Evolutionary conservation across 2,113 vertebrate species (phyloP).

Genomic region (Axis porcinus): DNA sequence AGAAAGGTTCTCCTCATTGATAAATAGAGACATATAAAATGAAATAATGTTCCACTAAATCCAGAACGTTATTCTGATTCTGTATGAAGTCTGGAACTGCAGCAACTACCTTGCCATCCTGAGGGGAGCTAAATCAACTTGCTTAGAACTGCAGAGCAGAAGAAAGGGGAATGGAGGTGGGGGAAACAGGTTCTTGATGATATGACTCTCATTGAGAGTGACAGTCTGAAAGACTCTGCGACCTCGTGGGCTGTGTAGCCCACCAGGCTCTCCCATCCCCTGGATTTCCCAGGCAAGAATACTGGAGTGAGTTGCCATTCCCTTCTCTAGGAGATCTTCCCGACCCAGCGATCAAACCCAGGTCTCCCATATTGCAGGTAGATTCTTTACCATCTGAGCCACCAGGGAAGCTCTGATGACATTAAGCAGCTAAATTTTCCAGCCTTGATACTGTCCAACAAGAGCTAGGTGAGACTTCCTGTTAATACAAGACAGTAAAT

Average conservation of each 20-base stretch:
- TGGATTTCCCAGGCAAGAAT: neutral
- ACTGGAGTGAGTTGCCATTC: neutral
- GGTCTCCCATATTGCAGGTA: neutral
- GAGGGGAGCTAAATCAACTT: neutral
- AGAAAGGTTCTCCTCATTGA: neutral
- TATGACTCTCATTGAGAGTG: neutral
- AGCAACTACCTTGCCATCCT: neutral
- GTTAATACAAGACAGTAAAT: neutral
- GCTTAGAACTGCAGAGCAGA: neutral
- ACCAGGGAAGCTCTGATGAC: neutral
- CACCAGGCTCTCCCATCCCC: neutral
- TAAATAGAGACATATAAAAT: neutral
- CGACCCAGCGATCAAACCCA: neutral
- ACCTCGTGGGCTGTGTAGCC: neutral
- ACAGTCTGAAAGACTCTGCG: neutral
- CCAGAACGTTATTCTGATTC: neutral
- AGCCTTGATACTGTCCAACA: neutral
- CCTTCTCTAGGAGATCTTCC: neutral
- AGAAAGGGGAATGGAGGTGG: neutral
- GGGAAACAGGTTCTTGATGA: neutral
- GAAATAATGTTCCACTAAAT: neutral
- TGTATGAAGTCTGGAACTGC: neutral
- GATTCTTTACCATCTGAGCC: neutral
- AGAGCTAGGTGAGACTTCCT: neutral
- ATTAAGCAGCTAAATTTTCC: neutral